A percentile compares a stretch with the other conserved stretches of the same genome.
phyloP scores from a whole-genome alignment of 2,797 vertebrate genomes.

The Molossus alvarezi region DNA sequence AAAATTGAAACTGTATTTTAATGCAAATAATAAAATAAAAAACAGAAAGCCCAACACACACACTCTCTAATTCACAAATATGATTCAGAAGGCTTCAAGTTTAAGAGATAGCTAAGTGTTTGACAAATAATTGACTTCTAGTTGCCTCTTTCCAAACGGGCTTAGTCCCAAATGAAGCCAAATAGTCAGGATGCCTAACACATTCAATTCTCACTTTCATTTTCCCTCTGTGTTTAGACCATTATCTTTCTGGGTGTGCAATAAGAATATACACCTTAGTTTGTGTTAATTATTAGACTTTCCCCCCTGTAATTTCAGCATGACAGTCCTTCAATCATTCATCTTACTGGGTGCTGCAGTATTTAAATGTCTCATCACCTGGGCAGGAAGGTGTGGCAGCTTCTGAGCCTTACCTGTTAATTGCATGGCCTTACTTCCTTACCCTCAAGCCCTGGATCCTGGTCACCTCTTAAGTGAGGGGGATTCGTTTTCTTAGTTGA shows the following conservation, averaged over 20 bases:
- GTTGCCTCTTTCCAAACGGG: conserved; percentile 76
- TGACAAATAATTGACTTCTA: conserved; percentile 55
- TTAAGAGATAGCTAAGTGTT: conserved; percentile 74
- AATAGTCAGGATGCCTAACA: conserved; percentile 62
- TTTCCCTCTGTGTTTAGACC: conserved; percentile 2
- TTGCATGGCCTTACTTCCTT: background rate
- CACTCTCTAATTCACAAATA: conserved; percentile 64
- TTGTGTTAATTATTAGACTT: background rate
- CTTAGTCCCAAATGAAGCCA: conserved; percentile 76
- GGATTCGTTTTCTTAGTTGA: background rate
- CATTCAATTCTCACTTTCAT: background rate
- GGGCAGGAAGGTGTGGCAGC: conserved; percentile 8
- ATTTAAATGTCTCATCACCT: conserved; percentile 38
- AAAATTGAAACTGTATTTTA: conserved; percentile 77
- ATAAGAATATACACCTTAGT: background rate
- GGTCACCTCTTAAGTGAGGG: background rate
- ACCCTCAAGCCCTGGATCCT: background rate
- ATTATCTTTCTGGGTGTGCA: background rate
- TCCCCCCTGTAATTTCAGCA: background rate
- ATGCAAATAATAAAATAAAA: conserved; percentile 78
- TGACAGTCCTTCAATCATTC: conserved; percentile 40
- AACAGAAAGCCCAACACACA: background rate
- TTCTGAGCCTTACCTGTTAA: background rate
- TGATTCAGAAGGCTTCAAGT: conserved; percentile 79
- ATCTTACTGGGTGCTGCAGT: background rate